Evolutionary conservation across 92 coral and sea anemone genomes (phyloP).

Genomic region (Bergia puertoricense): DNA sequence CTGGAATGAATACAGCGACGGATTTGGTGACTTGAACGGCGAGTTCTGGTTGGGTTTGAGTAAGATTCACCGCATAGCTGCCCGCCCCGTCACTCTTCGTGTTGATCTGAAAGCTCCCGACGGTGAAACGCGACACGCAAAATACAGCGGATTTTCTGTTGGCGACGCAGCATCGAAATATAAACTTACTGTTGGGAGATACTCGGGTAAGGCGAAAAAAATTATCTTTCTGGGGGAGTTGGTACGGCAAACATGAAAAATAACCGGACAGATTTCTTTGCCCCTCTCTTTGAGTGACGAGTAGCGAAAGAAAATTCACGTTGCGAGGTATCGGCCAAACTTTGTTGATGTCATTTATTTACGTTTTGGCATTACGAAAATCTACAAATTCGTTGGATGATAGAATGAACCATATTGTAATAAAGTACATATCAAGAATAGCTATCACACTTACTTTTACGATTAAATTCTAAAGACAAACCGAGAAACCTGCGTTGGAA

Average conservation of each 20-base stretch:
- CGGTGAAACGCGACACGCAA: conserved; percentile 62
- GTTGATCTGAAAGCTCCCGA: conserved; percentile 73
- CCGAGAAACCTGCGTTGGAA: too few species aligned
- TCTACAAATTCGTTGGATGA: too few species aligned
- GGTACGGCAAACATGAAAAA: neutral
- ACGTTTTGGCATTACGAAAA: too few species aligned
- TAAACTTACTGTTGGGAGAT: conserved; percentile 57
- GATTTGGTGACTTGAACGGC: conserved; percentile 69
- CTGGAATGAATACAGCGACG: conserved; percentile 55
- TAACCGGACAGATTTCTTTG: neutral
- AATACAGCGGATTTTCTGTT: conserved; percentile 64
- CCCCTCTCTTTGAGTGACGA: neutral
- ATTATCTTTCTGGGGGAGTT: neutral
- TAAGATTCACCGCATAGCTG: conserved; percentile 68
- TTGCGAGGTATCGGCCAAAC: too few species aligned
- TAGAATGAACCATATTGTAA: too few species aligned
- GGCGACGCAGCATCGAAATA: conserved; percentile 64
- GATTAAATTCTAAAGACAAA: too few species aligned
- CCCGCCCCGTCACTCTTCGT: conserved; percentile 55
- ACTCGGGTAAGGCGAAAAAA: conserved; percentile 44
- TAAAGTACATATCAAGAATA: too few species aligned
- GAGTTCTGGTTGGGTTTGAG: conserved; percentile 77
- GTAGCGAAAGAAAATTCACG: too few species aligned
- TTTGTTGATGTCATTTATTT: too few species aligned
- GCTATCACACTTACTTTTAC: too few species aligned